Percentiles rank a stretch among this genome's conserved stretches.
Conservation (phyloP, 2,888 invertebrate species). For the Griposia aprilina region DNA sequence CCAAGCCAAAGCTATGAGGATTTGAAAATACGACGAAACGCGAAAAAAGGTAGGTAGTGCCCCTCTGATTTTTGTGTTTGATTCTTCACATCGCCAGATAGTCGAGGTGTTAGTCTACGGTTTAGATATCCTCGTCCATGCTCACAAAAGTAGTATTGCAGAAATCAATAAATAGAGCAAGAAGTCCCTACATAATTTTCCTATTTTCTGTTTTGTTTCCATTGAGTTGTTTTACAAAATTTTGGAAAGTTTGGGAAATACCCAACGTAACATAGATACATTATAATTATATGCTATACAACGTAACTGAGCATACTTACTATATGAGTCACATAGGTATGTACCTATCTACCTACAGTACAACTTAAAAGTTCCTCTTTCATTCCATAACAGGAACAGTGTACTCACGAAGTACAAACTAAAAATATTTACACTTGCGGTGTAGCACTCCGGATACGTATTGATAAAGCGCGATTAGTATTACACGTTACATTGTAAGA, state of each 20-base stretch:
- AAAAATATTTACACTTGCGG: slow-evolving; percentile 42
- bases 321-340: not conserved
- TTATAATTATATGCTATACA: not conserved
- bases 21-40: not conserved
- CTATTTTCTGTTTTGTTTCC: not conserved
- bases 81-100: not conserved
- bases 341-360: not conserved
- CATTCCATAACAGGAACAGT: slow-evolving; percentile 37
- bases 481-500: slow-evolving; percentile 62
- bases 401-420: slow-evolving; percentile 7
- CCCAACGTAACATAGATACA: not conserved
- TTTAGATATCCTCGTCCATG: not conserved
- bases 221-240: not conserved
- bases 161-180: not conserved
- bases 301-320: not conserved
- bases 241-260: not conserved
- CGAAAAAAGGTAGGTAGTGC: not conserved
- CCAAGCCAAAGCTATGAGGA: not conserved
- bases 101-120: not conserved
- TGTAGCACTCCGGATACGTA: slow-evolving; percentile 57
- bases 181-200: not conserved
- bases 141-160: not conserved
- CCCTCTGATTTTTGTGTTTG: not conserved
- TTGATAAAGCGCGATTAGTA: slow-evolving; percentile 63
- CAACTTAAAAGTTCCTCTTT: slow-evolving; percentile 4